Base-by-base conservation (phyloP, 2,888 invertebrate genomes). In the Oithona nana region DNA sequence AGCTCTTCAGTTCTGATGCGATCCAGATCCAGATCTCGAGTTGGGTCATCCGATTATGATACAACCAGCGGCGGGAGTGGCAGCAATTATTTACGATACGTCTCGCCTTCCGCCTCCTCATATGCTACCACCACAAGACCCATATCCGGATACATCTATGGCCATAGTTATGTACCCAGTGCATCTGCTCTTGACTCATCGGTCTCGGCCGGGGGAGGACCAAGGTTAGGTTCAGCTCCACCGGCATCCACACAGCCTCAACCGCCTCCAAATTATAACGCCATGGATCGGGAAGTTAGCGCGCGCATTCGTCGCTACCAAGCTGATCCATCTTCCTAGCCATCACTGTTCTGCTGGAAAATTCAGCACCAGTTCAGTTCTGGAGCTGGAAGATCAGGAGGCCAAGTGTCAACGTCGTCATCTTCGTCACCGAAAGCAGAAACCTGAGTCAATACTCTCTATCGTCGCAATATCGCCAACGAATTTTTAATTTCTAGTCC, bases 301-400 rank as follows among this genome's bases (percentile, higher is more conserved):
- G 59, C 59, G 22, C 39, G 59, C n/a, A 24, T 59, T 8, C 24
- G 59, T 49, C 59, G 59, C n/a, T 59, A 59, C 29, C 59, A 59
- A 28, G 24, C 50, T n/a, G 59, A 39, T 39, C 39, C 39, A 16
- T 39, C 39, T 16, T 39, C 39, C 39, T 39, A 39, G 39, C 39
- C 39, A 39, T 39, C 39, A 39, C 39, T 39, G 39, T 39, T 39
- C 6, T 39, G 39, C 39, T 39, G 39, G 39, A 39, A 39, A 39
- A 11, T 39, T 16, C 39, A 39, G 39, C 39, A 39, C 6, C n/a
- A n/a, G n/a, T n/a, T n/a, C n/a, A n/a, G n/a, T n/a, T n/a, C n/a
- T n/a, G n/a, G n/a, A n/a, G n/a, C n/a, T n/a, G n/a, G n/a, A n/a
- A n/a, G n/a, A n/a, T n/a, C n/a, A n/a, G n/a, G n/a, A n/a, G n/a